Evolutionary conservation across 1,140 invertebrate species (phyloP).

Genomic region (Pachypeltis micranthus): DNA sequence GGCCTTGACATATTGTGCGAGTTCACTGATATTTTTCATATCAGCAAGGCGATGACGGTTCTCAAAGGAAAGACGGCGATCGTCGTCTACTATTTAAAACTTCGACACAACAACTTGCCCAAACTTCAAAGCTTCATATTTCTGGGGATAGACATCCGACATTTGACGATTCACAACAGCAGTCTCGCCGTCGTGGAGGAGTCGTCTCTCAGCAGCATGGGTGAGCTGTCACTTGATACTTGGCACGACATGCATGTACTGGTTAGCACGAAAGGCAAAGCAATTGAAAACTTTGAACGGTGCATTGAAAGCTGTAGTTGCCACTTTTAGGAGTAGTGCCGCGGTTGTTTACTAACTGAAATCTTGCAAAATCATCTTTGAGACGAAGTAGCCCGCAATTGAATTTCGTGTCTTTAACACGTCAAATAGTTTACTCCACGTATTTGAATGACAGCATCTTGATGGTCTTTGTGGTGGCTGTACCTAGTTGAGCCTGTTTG

Average conservation of each 20-base stretch:
- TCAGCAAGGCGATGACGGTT: slow-evolving; percentile 57
- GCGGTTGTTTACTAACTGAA: too few relatives aligned
- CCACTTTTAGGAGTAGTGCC: too few relatives aligned
- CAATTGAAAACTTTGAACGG: background rate
- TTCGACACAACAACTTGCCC: slow-evolving; percentile 67
- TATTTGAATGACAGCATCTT: too few relatives aligned
- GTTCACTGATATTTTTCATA: slow-evolving; percentile 60
- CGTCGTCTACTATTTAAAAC: slow-evolving; percentile 73
- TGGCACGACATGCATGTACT: background rate
- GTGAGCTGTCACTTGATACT: slow-evolving; percentile 37
- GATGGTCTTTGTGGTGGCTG: too few relatives aligned
- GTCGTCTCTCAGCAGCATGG: slow-evolving; percentile 67
- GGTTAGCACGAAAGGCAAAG: background rate
- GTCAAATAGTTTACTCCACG: too few relatives aligned
- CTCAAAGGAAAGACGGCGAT: slow-evolving; percentile 52
- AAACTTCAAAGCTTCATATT: slow-evolving; percentile 75
- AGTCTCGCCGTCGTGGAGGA: slow-evolving; percentile 75
- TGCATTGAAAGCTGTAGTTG: background rate
- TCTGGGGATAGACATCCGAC: slow-evolving; percentile 71
- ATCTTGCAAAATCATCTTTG: too few relatives aligned
- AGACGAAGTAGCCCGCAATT: too few relatives aligned
- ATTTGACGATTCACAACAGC: slow-evolving; percentile 76
- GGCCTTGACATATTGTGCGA: slow-evolving; percentile 77
- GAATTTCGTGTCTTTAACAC: too few relatives aligned
- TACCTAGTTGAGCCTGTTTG: too few relatives aligned